Conservation (phyloP, 1,140 invertebrate species). For the Harlomillsia oculata region DNA sequence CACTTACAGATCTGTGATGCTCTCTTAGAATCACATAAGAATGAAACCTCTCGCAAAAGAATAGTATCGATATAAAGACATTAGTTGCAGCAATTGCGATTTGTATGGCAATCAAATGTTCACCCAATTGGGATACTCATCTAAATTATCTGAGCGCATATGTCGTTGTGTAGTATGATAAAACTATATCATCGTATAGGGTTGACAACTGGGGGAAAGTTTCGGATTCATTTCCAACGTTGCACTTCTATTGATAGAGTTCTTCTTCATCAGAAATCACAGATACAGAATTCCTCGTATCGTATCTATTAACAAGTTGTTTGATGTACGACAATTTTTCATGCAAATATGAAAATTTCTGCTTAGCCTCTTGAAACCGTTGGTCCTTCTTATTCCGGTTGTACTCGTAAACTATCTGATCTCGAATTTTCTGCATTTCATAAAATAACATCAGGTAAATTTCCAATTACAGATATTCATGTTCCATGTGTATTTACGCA, state of each 20-base stretch:
- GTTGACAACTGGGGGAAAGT: not conserved
- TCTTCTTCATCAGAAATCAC: not conserved
- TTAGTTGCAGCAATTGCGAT: no score
- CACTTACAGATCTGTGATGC: no score
- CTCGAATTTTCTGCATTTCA: slow-evolving; percentile 53
- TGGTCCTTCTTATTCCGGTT: slow-evolving; percentile 61
- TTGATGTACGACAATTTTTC: slow-evolving; percentile 84
- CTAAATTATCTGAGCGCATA: no score
- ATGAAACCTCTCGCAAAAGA: no score
- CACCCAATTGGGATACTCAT: no score
- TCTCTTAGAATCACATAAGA: no score
- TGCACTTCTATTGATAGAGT: not conserved
- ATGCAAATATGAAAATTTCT: slow-evolving; percentile 73
- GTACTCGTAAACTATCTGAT: slow-evolving; percentile 72
- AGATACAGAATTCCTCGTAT: slow-evolving; percentile 39
- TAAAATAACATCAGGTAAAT: slow-evolving; percentile 5
- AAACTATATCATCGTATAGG: no score
- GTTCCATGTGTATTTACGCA: not conserved
- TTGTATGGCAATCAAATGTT: no score
- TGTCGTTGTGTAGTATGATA: no score
- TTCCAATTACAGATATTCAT: not conserved
- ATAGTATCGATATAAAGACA: no score
- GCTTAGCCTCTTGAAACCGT: slow-evolving; percentile 58
- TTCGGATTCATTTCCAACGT: not conserved
- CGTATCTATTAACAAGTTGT: slow-evolving; percentile 69